phyloP scores from a whole-genome alignment of 2,797 vertebrate genomes.

The Eurystomus glaucurus region DNA sequence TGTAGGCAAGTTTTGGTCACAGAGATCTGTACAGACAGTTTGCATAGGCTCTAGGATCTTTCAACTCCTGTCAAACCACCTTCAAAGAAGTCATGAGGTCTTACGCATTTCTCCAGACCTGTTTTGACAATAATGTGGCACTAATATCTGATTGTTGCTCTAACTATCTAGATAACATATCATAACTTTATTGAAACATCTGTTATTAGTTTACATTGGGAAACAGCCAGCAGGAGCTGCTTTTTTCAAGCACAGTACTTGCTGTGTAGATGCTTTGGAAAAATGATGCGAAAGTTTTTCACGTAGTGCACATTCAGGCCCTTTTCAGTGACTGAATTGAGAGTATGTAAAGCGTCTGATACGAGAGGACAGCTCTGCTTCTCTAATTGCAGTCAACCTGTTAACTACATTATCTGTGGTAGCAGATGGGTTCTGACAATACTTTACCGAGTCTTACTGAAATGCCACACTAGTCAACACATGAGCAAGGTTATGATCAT shows the following conservation, averaged over 20 bases:
- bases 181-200: constrained; percentile 47
- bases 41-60: neutral
- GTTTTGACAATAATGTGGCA: constrained; percentile 7
- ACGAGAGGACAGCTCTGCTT: neutral
- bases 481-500: neutral
- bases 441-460: constrained; percentile 9
- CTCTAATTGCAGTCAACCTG: constrained; percentile 10
- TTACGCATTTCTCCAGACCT: constrained; percentile 6
- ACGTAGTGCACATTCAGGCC: neutral
- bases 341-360: neutral
- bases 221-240: constrained; percentile 1
- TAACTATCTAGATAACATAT: neutral
- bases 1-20: neutral
- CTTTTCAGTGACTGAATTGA: neutral
- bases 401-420: neutral
- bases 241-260: neutral
- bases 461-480: neutral
- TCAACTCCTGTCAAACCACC: neutral
- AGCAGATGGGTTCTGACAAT: constrained; percentile 49
- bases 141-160: constrained; percentile 1
- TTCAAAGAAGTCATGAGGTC: neutral
- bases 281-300: neutral
- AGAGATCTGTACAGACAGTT: neutral
- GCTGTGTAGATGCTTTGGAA: neutral
- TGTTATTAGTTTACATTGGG: constrained; percentile 50